Evolutionary conservation across 2,797 vertebrate species (phyloP).

Genomic region (Poeciliopsis turneri): DNA sequence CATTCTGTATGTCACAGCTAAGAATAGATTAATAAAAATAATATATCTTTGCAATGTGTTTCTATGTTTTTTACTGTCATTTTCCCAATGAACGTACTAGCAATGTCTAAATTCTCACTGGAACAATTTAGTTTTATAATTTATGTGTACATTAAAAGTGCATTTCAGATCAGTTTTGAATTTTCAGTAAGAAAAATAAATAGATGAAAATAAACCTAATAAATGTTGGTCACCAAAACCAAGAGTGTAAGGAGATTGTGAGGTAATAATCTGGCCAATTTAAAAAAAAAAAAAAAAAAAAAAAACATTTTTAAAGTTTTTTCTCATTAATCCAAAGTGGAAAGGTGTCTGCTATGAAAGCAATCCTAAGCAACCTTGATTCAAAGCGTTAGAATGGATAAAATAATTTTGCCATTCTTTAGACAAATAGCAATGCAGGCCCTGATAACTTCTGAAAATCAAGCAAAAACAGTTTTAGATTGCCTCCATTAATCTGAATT

Average conservation of each 20-base stretch:
- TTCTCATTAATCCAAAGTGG: neutral
- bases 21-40: slow-evolving; percentile 56
- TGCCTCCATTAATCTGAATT: neutral
- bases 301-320: neutral
- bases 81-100: neutral
- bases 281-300: neutral
- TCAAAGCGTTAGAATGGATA: neutral
- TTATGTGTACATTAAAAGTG: neutral
- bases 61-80: slow-evolving; percentile 29
- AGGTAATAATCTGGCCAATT: neutral
- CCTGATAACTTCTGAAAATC: neutral
- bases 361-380: neutral
- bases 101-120: neutral
- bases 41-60: slow-evolving; percentile 32
- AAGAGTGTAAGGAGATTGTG: neutral
- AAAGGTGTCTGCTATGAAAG: neutral
- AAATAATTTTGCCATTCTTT: neutral
- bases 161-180: neutral
- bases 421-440: neutral
- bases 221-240: neutral
- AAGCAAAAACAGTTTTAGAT: neutral
- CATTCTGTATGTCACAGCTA: slow-evolving; percentile 30
- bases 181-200: neutral
- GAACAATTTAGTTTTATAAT: neutral
- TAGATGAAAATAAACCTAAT: neutral